Base-by-base conservation (phyloP, 2,888 invertebrate genomes). In the Syritta pipiens region DNA sequence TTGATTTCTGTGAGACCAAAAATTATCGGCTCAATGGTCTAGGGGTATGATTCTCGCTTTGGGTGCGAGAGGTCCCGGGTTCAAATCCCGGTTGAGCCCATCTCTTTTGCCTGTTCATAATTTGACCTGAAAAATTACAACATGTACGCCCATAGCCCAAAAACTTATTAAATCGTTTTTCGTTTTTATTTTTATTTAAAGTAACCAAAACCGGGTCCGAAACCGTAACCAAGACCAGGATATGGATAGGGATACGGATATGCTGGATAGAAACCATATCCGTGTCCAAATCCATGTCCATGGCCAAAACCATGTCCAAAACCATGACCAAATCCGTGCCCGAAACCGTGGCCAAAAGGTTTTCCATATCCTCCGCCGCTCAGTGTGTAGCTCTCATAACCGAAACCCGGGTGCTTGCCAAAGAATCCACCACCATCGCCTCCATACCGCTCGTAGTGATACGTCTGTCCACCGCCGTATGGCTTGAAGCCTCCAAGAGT, bases 41-140 rank as follows among this genome's bases (percentile, higher is more conserved):
- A 90, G 90, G 90, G 90, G 90, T 90, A 90, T 90, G 90, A 91
- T 91, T 90, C 89, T 90, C 90, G 90, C 90, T 91, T 91, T 90
- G 90, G 90, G 90, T 90, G 91, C 90, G 90, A 90, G 91, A 90
- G 90, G 90, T 90, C 90, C 90, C 90, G 90, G 90, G 91, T 91
- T 91, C 91, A 90, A 91, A 90, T 91, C 91, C 90, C 90, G 90
- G 91, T 89, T 90, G 89, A 90, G 90, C 90, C 90, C 90, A n/a
- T n/a, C n/a, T n/a, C n/a, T n/a, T n/a, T n/a, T n/a, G n/a, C n/a
- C n/a, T n/a, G n/a, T n/a, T n/a, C n/a, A n/a, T n/a, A n/a, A n/a
- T n/a, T n/a, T n/a, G n/a, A n/a, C n/a, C n/a, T n/a, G n/a, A n/a
- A n/a, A n/a, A n/a, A n/a, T n/a, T n/a, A n/a, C n/a, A n/a, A n/a